phyloP scores from a whole-genome alignment of 2,113 vertebrate genomes.

The Amblyornis subalaris region DNA sequence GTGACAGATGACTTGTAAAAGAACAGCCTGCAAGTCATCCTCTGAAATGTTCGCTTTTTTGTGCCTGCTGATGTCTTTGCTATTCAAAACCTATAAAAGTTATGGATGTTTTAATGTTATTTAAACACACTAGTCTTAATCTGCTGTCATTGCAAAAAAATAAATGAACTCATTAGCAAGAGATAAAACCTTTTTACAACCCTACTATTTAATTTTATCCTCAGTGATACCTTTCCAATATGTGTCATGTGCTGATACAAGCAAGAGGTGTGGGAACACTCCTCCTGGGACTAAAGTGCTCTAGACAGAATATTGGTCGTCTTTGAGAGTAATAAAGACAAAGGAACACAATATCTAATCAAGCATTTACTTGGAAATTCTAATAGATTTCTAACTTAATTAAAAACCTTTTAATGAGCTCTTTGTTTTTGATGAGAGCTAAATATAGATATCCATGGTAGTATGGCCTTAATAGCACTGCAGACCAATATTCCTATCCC shows the following conservation, averaged over 20 bases:
- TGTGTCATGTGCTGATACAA: slow-evolving; percentile 17
- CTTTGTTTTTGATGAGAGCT: background rate
- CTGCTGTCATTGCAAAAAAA: slow-evolving; percentile 6
- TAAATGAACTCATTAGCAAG: background rate
- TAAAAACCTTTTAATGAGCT: slow-evolving; percentile 1
- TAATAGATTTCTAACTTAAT: slow-evolving; percentile 30
- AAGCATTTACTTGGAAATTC: slow-evolving; percentile 14
- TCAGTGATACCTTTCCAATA: background rate
- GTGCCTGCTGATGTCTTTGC: background rate
- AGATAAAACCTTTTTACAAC: slow-evolving; percentile 27
- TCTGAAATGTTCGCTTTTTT: background rate
- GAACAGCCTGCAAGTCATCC: background rate
- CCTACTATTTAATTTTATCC: slow-evolving; percentile 18
- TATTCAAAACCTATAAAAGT: slow-evolving; percentile 16
- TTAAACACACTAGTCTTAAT: slow-evolving; percentile 24
- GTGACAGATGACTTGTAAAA: background rate
- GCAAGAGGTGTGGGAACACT: background rate
- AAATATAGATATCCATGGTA: background rate
- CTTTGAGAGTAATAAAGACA: slow-evolving; percentile 20
- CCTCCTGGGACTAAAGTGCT: background rate
- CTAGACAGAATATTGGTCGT: background rate
- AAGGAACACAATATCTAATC: slow-evolving; percentile 4
- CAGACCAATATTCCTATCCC: background rate
- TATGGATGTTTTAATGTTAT: slow-evolving; percentile 16
- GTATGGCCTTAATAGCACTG: background rate